These are phyloP conservation scores for Limnephilus auricula DNA, from an alignment of 2,888 invertebrate species.

Conservation along the genomic window DNA sequence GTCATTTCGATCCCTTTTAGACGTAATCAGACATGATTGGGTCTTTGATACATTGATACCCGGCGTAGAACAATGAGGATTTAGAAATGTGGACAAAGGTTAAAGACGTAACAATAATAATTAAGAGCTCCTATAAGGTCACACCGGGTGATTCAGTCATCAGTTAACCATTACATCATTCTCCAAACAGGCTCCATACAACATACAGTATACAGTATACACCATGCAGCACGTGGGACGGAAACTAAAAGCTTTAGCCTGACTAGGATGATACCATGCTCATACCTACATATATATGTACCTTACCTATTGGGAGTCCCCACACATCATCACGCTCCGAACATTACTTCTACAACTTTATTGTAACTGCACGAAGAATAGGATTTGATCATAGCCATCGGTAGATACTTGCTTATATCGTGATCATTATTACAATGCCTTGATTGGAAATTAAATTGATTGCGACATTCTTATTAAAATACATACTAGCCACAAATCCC, in stretches of 20 bases:
- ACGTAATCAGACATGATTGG: too few species aligned
- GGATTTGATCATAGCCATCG: neutral
- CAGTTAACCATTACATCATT: constrained; percentile 44
- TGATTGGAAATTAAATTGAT: neutral
- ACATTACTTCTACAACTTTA: neutral
- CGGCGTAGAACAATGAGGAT: constrained; percentile 31
- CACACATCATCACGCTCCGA: neutral
- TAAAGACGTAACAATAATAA: constrained; percentile 47
- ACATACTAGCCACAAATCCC: neutral
- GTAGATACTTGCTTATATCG: neutral
- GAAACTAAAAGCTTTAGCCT: constrained; percentile 34
- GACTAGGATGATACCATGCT: neutral
- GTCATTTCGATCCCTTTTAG: too few species aligned
- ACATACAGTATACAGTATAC: neutral
- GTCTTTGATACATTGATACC: too few species aligned
- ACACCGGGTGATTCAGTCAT: constrained; percentile 43
- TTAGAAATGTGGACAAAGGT: constrained; percentile 34
- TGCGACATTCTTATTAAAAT: neutral
- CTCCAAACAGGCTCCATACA: neutral
- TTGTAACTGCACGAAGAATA: neutral
- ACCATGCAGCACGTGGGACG: constrained; percentile 23
- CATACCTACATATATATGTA: neutral
- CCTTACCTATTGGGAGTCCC: neutral
- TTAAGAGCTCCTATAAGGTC: constrained; percentile 47
- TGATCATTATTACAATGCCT: neutral